Base-by-base conservation (phyloP, 1,140 invertebrate species). In the Drosophila lacertosa region DNA sequence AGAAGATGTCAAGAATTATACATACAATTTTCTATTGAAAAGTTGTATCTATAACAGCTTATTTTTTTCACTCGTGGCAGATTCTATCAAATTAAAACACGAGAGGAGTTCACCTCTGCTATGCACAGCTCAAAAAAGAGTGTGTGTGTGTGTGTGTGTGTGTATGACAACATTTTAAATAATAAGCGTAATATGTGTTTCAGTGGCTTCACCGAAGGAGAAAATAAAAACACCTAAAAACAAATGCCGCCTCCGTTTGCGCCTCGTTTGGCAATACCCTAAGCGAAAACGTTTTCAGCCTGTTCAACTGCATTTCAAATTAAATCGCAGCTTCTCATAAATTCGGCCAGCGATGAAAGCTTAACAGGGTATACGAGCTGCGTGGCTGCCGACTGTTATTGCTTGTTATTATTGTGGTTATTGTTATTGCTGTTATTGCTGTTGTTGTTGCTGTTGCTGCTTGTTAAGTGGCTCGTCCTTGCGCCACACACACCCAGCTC, bases 391-490 rank as follows among this genome's bases (percentile, higher is more conserved):
- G 16, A 6, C 11, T 44, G 10, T 59, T 37, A 44, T 37, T 15
- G 26, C 57, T 29, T 50, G 54, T 51, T 51, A 67, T 59, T 59
- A 67, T 45, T 51, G 57, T 24, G n/a, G 60, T 47, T 47, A 44
- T 59, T 35, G 29, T 20, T 45, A 40, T 13, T 37, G 4, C 15
- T 33, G 26, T 9, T 40, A 11, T 15, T 35, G 48, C 20, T 51
- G 18, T 48, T 50, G 35, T 29, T 54, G 29, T 47, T 72, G 40
- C 39, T 63, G 33, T 50, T 51, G 45, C 24, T 67, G 64, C 69
- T 59, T 72, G 69, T 67, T 72, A 72, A 72, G 69, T 72, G 69
- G 69, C 69, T 60, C 66, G 50, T 69, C 39, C 58, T 39, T 62
- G 48, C 48, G 48, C 48, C 39, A 6, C 55, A 29, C 16, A 13